Evolutionary conservation across 2,888 invertebrate species (phyloP), one percentile per base, ranked within the genome.

Genomic region (Agrotis ipsilon): DNA sequence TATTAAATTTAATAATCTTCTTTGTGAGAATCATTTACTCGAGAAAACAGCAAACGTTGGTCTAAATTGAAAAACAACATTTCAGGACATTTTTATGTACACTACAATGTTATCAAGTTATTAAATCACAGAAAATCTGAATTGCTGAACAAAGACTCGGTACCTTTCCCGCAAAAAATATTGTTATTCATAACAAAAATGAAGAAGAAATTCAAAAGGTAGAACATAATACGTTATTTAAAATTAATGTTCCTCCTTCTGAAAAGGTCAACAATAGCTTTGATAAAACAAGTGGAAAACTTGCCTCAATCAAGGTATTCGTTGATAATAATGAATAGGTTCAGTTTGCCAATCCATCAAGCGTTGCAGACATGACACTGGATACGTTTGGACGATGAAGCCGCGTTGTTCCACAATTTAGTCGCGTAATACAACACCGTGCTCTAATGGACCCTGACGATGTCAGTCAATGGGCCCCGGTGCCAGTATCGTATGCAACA

Each of bases 361-460:
- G 57, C 68, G 70, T 52, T 73, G 75, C 82, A 79, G 72, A 81
- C 82, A 70, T 67, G 93, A 88, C 84, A 95, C 79, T 80, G 75
- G 93, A 94, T 94, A 92, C 88, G 85, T 84, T 84, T 83, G 83
- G 82, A 76, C 82, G 84, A 89, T 88, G 87, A 90, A 90, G 90
- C 88, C 87, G 88, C 92, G 91, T 90, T 93, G 94, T 92, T 94
- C 93, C 91, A 94, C 93, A 92, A 94, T 94, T 95, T 94, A 92
- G 90, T 91, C 91, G 84, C 89, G 95, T 89, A 94, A 96, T 80
- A 80, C 79, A 88, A 95, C 77, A 92, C 90, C 82, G 64, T 57
- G 80, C 88, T 85, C 91, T 94, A 94, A 95, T 95, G 94, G 94
- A 91, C 84, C 86, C 85, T 77, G 86, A 83, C 84, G 87, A 84